Conservation (phyloP, 2,888 invertebrate genomes). For the Leistus spinibarbis region DNA sequence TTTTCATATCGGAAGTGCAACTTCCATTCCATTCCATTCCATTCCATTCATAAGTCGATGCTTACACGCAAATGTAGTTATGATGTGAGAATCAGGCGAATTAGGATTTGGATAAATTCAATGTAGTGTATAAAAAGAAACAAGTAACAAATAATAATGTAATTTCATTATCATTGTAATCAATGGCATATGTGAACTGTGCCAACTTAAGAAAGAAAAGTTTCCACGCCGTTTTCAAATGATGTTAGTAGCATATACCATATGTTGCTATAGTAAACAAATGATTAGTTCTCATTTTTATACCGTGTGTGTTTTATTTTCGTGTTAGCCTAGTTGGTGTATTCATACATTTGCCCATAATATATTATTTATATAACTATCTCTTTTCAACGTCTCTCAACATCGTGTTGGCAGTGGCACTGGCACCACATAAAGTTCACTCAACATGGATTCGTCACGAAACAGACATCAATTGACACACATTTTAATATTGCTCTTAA, state of each 20-base stretch:
- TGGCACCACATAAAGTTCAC: neutral
- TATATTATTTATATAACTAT: neutral
- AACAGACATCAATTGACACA: neutral
- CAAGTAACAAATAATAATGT: no score
- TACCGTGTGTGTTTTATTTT: neutral
- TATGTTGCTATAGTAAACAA: neutral
- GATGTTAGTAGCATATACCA: neutral
- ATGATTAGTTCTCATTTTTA: neutral
- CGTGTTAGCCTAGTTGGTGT: neutral
- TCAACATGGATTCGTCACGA: neutral
- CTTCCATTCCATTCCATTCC: neutral
- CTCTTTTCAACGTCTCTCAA: neutral
- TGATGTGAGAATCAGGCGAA: no score
- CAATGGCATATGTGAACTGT: neutral
- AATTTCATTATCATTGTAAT: neutral
- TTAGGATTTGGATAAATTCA: no score
- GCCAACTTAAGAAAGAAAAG: neutral
- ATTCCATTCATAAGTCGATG: neutral
- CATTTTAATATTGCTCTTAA: neutral
- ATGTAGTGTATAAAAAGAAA: no score
- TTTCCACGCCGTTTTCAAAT: neutral
- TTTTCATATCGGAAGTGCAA: neutral
- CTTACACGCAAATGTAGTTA: neutral
- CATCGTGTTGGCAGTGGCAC: neutral
- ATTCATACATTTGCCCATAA: neutral